phyloP scores from a whole-genome alignment of 92 coral and sea anemone genomes.

The Umimayanthus kanabou region DNA sequence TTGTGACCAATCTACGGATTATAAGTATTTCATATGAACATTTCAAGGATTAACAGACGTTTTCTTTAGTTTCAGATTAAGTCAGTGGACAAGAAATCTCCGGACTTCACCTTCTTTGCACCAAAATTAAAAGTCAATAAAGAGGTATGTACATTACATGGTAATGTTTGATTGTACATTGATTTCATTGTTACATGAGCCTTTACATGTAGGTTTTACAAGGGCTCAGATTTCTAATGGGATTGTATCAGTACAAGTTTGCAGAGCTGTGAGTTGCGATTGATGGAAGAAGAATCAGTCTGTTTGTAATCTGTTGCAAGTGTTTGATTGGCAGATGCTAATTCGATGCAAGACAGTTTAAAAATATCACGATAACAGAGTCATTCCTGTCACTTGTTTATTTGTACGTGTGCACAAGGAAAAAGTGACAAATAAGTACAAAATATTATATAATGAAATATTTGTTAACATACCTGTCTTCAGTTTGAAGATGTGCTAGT shows the following conservation, averaged over 20 bases:
- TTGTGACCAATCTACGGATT: not conserved
- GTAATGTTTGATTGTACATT: not conserved
- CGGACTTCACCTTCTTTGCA: conserved; percentile 80
- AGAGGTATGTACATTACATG: conserved; percentile 58
- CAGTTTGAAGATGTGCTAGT: too few relatives aligned
- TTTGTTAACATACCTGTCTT: too few relatives aligned
- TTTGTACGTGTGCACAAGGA: too few relatives aligned
- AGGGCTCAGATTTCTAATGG: not conserved
- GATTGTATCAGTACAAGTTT: not conserved
- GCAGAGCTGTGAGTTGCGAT: not conserved
- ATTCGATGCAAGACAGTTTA: too few relatives aligned
- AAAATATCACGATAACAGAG: too few relatives aligned
- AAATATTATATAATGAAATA: too few relatives aligned
- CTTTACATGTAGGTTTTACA: not conserved
- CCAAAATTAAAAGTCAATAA: conserved; percentile 69
- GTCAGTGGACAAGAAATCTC: conserved; percentile 74
- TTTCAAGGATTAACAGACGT: not conserved
- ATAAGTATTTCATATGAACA: not conserved
- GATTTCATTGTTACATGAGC: not conserved
- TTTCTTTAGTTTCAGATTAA: conserved; percentile 78
- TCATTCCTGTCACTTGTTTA: too few relatives aligned
- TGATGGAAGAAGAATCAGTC: not conserved
- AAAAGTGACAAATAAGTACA: too few relatives aligned
- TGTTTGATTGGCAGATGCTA: too few relatives aligned
- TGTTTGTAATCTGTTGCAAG: not conserved